Conservation (phyloP, 2,797 vertebrate genomes). For the Anguilla marmorata region DNA sequence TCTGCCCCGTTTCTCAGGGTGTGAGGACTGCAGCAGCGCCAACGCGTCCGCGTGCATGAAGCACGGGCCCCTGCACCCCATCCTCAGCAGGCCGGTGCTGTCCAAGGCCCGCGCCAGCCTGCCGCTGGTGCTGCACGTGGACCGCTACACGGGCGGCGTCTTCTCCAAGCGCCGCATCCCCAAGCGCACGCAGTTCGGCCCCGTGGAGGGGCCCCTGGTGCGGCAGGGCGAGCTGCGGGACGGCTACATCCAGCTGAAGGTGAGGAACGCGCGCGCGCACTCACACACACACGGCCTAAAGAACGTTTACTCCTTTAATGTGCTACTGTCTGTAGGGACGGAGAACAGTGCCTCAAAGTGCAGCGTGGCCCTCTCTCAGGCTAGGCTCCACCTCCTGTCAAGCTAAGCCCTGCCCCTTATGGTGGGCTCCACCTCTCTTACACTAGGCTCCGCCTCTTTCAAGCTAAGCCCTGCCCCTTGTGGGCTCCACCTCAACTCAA, state of each 20-base stretch:
- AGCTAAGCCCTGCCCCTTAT: neutral
- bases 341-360: neutral
- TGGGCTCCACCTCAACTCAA: too few species aligned
- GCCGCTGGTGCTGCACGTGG: conserved; percentile 90
- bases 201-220: conserved; percentile 88
- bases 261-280: conserved; percentile 57
- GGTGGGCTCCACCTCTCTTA: too few species aligned
- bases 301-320: neutral
- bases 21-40: conserved; percentile 90
- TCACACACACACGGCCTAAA: neutral
- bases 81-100: conserved; percentile 90
- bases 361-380: neutral
- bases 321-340: too few species aligned
- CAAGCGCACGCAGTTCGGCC: conserved; percentile 95
- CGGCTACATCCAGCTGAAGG: conserved; percentile 91
- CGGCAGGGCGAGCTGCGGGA: conserved; percentile 84
- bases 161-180: conserved; percentile 95
- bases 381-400: neutral
- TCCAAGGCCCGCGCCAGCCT: conserved; percentile 92
- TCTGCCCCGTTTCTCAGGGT: conserved; percentile 74
- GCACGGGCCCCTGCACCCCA: conserved; percentile 89
- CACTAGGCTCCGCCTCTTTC: too few species aligned
- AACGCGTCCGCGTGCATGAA: conserved; percentile 87
- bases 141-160: conserved; percentile 89
- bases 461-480: too few species aligned